Conservation (phyloP, 1,140 invertebrate genomes). For the Cherax destructor region DNA sequence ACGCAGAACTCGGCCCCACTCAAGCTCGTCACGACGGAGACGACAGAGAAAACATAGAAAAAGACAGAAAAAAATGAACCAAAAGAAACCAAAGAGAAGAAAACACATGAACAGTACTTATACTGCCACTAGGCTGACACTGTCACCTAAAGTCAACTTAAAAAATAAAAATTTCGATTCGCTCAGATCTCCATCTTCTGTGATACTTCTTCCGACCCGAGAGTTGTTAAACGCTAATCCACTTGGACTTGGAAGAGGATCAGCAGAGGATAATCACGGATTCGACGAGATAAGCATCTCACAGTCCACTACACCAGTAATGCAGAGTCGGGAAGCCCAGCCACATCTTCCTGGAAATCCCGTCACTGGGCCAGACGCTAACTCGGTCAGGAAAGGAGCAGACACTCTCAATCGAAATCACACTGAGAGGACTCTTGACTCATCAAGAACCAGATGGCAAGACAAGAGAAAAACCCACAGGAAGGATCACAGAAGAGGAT, state of each 20-base stretch:
- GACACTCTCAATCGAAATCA: not conserved
- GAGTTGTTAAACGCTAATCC: not conserved
- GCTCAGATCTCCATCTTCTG: not conserved
- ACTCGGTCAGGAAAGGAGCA: not conserved
- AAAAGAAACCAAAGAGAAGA: conserved; percentile 57
- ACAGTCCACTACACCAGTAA: not conserved
- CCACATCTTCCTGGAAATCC: not conserved
- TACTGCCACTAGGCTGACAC: not conserved
- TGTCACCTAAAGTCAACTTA: not conserved
- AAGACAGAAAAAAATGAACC: conserved; percentile 46
- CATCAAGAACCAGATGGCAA: not conserved
- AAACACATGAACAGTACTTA: not conserved
- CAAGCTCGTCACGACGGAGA: not conserved
- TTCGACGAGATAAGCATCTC: not conserved
- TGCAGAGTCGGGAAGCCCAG: not conserved
- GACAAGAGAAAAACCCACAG: not conserved
- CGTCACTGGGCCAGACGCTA: not conserved
- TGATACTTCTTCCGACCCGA: not conserved
- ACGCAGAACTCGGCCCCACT: not conserved
- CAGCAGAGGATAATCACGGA: conserved; percentile 13
- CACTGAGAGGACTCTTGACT: not conserved
- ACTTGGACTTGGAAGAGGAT: not conserved
- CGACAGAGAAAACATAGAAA: conserved; percentile 23
- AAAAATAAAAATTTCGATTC: not conserved
- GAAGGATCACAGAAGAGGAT: not conserved